Base-by-base conservation (phyloP, 2,113 vertebrate species). In the Shinisaurus crocodilurus region DNA sequence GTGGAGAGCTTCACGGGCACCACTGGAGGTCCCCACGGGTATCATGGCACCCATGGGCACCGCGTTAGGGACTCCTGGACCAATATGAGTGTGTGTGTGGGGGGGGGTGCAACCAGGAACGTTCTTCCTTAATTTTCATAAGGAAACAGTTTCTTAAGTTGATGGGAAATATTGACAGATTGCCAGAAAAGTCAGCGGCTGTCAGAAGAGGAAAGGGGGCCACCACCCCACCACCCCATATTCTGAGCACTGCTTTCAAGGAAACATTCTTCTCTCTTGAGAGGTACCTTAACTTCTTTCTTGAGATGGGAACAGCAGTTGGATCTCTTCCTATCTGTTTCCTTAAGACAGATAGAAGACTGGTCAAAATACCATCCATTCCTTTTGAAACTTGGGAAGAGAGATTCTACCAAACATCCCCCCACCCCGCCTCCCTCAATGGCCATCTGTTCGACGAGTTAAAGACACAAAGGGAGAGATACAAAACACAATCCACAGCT, bases 131-230 rank as follows among this genome's bases (percentile, higher is more conserved):
- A 13, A 32, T 57, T 13, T 88, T 92, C 87, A 76, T 65, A 92
- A 13, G 34, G 32, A 93, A 89, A 85, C 8, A 75, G 87, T 87
- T 60, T 85, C 92, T 65, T 93, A 1, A 40, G 82, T 93, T 88
- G 63, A 91, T 72, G 0, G 1, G 92, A 95, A 94, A 93, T 87
- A 6, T 70, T 89, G 92, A 89, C 85, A 95, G 29, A 18, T 63
- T 94, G 69, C 0, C 50, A n/a, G 29, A 57, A 93, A 94, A 85
- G 87, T 88, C 90, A 6, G n/a, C 48, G 34, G 37, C n/a, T 86
- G 43, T 40, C 43, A 6, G 50, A 63, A 32, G 37, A 75, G 60
- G 1, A 76, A 63, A 60, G 16, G 37, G 63, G 25, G 20, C 54
- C 5, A 27, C 3, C 16, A 37, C 29, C n/a, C 37, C 5, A 5